Percentiles rank a stretch among this genome's conserved stretches.
Conservation (phyloP, 2,113 vertebrate genomes). For the Ameiurus melas region DNA sequence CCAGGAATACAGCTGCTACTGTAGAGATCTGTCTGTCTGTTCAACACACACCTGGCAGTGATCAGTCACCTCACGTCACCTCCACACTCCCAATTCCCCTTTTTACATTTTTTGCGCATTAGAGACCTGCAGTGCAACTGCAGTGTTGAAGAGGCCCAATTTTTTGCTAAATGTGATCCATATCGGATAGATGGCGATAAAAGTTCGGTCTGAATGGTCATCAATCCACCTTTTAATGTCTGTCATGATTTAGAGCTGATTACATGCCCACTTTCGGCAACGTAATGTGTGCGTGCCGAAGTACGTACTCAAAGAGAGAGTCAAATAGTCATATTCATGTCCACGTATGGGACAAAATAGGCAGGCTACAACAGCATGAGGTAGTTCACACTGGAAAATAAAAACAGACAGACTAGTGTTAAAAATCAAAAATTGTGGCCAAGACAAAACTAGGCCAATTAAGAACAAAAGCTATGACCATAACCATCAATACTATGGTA, state of each 20-base stretch:
- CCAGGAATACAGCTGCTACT: conserved; percentile 34
- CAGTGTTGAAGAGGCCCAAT: neutral
- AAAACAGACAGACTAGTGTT: neutral
- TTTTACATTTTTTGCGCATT: neutral
- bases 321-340: neutral
- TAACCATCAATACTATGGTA: neutral
- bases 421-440: neutral
- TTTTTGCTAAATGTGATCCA: neutral
- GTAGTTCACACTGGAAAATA: neutral
- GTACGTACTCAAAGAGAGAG: neutral
- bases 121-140: neutral
- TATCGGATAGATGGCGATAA: neutral
- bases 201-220: neutral
- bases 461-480: no score
- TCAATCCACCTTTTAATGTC: neutral
- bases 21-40: conserved; percentile 28
- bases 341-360: neutral
- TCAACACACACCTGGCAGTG: conserved; percentile 24
- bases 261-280: neutral
- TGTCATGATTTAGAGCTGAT: neutral
- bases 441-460: neutral
- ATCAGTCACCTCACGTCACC: conserved; percentile 13
- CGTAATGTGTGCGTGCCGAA: neutral
- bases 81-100: neutral
- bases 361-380: neutral